Evolutionary conservation across 1,140 invertebrate species (phyloP), one percentile per base, ranked within the genome.

Genomic region (Ips typographus): DNA sequence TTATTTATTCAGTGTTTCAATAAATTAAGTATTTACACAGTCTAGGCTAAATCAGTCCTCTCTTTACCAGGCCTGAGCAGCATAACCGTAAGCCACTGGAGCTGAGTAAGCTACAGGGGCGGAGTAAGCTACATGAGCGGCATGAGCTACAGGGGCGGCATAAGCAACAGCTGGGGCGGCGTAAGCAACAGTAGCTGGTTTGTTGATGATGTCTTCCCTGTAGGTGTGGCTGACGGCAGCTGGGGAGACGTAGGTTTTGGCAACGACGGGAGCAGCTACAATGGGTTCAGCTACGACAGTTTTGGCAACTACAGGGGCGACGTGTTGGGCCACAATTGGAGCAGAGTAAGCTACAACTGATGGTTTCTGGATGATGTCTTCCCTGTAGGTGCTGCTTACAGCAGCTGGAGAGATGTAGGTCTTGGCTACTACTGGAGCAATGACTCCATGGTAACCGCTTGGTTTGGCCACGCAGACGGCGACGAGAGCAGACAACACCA

Each of bases 401-500:
- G 71, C 71, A 6, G 71, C 58, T 44, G 71, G 68, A 22, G 69
- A 8, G 3, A 56, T 53, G 36, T 67, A 60, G 7, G 59, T 55
- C 5, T 70, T 64, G 49, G 67, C 64, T 2, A 71, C 70, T 56
- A 69, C 49, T 3, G 74, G 74, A 51, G 72, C 72, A 8, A 58
- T 42, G 38, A 42, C 60, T 36, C 44, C 63, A 47, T 22, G 22
- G 22, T 22, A 22, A 22, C 22, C 22, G 22, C 68, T 59, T 1
- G 74, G 74, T 52, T 74, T 74, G 62, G 71, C 73, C 36, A 68
- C 66, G 39, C 63, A 68, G 51, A 71, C 56, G 72, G 73, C 74
- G 36, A 74, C 68, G 65, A 75, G 66, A 72, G 73, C 72, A 56
- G 58, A 75, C 74, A 74, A 74, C 72, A 75, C 74, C 73, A 75